Evolutionary conservation across 1,140 invertebrate genomes (phyloP), one percentile per base, ranked within the genome.

Genomic region (Drosophila melanogaster): DNA sequence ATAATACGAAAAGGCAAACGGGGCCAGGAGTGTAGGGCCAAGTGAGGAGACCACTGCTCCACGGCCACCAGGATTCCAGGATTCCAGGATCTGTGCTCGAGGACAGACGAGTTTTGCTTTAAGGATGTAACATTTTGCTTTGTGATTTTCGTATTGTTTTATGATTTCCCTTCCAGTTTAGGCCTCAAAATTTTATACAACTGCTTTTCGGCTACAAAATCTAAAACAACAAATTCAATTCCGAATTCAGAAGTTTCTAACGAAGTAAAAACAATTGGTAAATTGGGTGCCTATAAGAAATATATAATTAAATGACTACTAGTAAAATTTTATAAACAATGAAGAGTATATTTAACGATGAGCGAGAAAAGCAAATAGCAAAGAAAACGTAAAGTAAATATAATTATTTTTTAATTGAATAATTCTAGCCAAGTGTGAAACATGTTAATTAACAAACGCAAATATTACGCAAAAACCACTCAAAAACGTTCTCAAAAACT

Each of bases 201-300:
- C 71, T 40, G 40, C 71, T 75, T 65, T 75, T 74, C 47, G 72
- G 70, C 59, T 15, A 43, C 40, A 43, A 50, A 41, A 62, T 26
- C 7, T n/a, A 10, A 61, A 37, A 15, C 7, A 37, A 69, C 41
- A 70, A 69, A 67, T 70, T 66, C 49, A 55, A 69, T 58, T 73
- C 65, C 49, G 33, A 38, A 50, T 55, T 77, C 71, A 57, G 41
- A 47, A 47, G 73, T 76, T 71, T 75, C 49, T 64, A 47, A 76
- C 49, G 47, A 70, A 58, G n/a, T 64, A 77, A 84, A 81, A 90
- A 90, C 69, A 90, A 92, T 91, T 92, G 90, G 85, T 91, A 91
- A 92, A 92, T 90, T 87, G 91, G 90, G 87, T 92, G 90, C 90
- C 90, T 92, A 91, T 91, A 90, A 91, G 81, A 77, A 87, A 74